Evolutionary conservation across 2,797 vertebrate species (phyloP).

Genomic region (Melanotaenia parkinsoni): DNA sequence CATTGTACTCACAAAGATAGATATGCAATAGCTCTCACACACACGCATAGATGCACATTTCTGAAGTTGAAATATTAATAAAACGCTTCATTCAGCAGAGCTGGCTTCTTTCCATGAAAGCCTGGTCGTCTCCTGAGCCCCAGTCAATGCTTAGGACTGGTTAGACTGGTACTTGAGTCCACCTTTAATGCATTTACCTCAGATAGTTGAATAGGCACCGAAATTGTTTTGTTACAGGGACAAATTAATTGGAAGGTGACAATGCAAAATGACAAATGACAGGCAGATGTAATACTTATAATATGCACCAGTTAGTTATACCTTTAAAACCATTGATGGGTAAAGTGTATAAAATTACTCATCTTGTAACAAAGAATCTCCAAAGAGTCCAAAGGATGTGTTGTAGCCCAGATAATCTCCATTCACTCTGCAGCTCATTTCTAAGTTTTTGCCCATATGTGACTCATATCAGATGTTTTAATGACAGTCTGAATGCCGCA

Average conservation of each 20-base stretch:
- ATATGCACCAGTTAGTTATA: background rate
- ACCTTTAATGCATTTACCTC: slow-evolving; percentile 30
- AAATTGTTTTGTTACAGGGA: background rate
- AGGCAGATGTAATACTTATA: background rate
- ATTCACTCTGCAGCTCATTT: too few species aligned
- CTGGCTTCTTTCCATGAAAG: slow-evolving; percentile 62
- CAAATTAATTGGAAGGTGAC: background rate
- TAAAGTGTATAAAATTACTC: background rate
- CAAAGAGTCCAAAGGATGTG: too few species aligned
- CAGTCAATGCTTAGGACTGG: slow-evolving; percentile 29
- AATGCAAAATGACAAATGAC: too few species aligned
- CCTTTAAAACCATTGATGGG: background rate
- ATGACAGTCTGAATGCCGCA: too few species aligned
- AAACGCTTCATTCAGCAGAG: slow-evolving; percentile 59
- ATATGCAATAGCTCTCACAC: background rate
- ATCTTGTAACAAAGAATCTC: background rate
- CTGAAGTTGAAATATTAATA: slow-evolving; percentile 79
- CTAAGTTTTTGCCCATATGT: too few species aligned
- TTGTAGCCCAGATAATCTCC: too few species aligned
- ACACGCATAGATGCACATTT: slow-evolving; percentile 27
- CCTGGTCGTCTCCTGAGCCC: slow-evolving; percentile 53
- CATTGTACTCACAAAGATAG: slow-evolving; percentile 35
- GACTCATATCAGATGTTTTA: too few species aligned
- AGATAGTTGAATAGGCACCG: background rate
- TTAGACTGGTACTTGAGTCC: slow-evolving; percentile 36